Evolutionary conservation across 2,888 invertebrate species (phyloP), one percentile per base, ranked within the genome.

Genomic region (Calephelis perditalis): DNA sequence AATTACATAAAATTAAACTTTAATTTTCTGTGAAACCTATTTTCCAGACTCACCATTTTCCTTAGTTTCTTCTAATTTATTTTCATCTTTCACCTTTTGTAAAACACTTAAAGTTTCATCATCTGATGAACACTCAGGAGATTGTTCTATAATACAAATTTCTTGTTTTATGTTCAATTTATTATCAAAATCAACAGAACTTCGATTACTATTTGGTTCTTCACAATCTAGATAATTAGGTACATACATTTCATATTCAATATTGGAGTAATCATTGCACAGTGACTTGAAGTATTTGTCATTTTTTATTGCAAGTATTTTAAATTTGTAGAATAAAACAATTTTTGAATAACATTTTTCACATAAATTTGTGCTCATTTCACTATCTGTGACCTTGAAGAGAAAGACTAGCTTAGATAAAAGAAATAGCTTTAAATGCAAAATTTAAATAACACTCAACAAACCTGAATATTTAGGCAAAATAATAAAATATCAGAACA

Each of bases 401-500:
- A 26, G 26, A 26, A 26, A 26, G 3, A 26, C 26, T 26, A 26
- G 26, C 26, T 2, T 26, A 26, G 26, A 2, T 26, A 26, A 26
- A 26, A 26, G 1, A 26, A 26, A 26, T 54, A 87, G 63, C 62
- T 82, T 83, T 68, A 76, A 76, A 67, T 71, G 77, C 10, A 75
- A 56, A 64, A 74, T 78, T 37, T 76, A 70, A 54, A 45, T 15
- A 26, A 4, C 15, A 2, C 15, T 8, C 35, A 26, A 35, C 15
- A 7, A 76, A 84, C 85, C 78, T 79, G 67, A 65, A 84, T 79
- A 68, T 78, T 75, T 64, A 87, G 71, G 67, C 85, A 85, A 75
- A 82, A 85, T 68, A 73, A 63, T 60, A 84, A 71, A 54, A 84
- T 74, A 36, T 84, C 78, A 43, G 65, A 57, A 57, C 70, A 77